Base-by-base conservation (phyloP, 2,113 vertebrate genomes). In the Andinoacara biseriatus region DNA sequence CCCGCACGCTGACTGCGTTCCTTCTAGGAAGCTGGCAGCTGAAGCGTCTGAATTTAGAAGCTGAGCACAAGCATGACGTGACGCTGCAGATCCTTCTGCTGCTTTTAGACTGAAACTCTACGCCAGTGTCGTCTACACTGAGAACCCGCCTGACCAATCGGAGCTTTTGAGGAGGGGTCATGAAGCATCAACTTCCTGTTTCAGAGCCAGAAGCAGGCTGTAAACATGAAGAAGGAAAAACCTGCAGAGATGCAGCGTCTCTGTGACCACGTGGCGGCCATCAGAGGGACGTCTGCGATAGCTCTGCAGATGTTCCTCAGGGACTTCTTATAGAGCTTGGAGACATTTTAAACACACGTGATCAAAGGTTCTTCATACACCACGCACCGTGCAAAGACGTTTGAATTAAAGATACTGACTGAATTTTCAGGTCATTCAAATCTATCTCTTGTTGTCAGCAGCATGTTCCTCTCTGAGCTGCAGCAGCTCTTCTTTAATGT, bases 11-110 rank as follows among this genome's bases (percentile, higher is more conserved):
- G 29, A 52, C 65, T 20, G 46, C 65, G 31, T 4, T 72, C 24
- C 65, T 72, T 72, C 65, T 72, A 72, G 65, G 65, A 52, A 72
- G 65, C 61, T 22, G 61, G 33, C 65, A 52, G 65, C 65, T 52
- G 17, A 3, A 72, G 17, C 7, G 24, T 69, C 65, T 31, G 24
- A 24, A 72, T 72, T 52, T 72, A 31, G 65, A 52, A 3, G 1
- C 65, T 31, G 46, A 72, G 43, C 46, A 31, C 46, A 31, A 31
- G 26, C 5, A n/a, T 18, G 10, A 2, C 43, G 7, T 52, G 65
- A 72, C 17, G 26, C 17, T 14, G 65, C 65, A 52, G 65, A 72
- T 52, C 29, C 43, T 10, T 52, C 65, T 52, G 65, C 43, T 20
- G 43, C 43, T 49, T 49, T 17, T 17, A 49, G 14, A 49, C 15